A percentile compares a stretch with the other conserved stretches of the same genome.
These are phyloP conservation scores for Ips typographus DNA, from an alignment of 1,140 invertebrate genomes.

Conservation along the genomic window DNA sequence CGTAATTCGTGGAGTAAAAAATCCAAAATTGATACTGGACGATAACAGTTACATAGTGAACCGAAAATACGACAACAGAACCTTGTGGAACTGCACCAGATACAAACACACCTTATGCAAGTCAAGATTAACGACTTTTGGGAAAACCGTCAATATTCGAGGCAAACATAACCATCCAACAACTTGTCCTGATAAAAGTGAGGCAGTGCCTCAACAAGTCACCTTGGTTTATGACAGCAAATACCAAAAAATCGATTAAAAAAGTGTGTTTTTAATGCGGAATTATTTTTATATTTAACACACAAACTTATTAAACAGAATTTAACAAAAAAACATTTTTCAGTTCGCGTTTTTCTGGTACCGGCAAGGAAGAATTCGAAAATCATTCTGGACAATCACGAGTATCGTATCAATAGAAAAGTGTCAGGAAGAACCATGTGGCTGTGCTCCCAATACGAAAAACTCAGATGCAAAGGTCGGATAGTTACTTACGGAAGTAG, in stretches of 20 bases:
- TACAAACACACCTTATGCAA: slow-evolving; percentile 29
- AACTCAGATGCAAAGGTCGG: slow-evolving; percentile 39
- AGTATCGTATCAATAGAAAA: slow-evolving; percentile 36
- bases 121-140: slow-evolving; percentile 30
- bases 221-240: background rate
- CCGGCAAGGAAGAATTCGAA: slow-evolving; percentile 37
- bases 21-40: slow-evolving; percentile 36
- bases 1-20: slow-evolving; percentile 23
- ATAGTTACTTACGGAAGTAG: slow-evolving; percentile 36
- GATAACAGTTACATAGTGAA: slow-evolving; percentile 33
- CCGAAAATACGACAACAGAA: slow-evolving; percentile 24
- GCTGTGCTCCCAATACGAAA: slow-evolving; percentile 37
- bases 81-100: slow-evolving; percentile 33
- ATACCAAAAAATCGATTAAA: too few species aligned
- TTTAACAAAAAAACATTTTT: slow-evolving; percentile 11
- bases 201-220: slow-evolving; percentile 12
- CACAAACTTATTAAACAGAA: too few species aligned
- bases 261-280: too few species aligned
- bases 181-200: background rate
- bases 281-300: too few species aligned
- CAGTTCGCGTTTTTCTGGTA: slow-evolving; percentile 36
- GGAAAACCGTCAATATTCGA: slow-evolving; percentile 23
- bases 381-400: slow-evolving; percentile 36
- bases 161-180: slow-evolving; percentile 27
- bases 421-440: slow-evolving; percentile 36